Evolutionary conservation across 2,888 invertebrate species (phyloP), one percentile per base, ranked within the genome.

Genomic region (Thymelicus acteon): DNA sequence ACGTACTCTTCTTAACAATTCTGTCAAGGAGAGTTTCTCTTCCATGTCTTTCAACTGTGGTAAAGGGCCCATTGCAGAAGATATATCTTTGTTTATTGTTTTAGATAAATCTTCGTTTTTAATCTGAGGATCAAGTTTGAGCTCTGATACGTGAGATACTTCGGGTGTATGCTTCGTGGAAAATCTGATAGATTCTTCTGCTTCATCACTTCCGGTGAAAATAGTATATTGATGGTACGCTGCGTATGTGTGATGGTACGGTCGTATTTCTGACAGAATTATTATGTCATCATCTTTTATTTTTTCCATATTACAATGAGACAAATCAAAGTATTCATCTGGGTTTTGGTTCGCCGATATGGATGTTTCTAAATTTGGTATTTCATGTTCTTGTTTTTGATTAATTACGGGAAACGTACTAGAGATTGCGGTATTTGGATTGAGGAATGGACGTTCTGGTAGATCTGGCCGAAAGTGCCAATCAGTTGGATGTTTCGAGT

Each of bases 1-100:
- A 47, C 87, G 79, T 0, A 90, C 85, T 60, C 77, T 78, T 24
- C 68, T 79, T n/a, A 91, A 71, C 47, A 91, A 74, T 69, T 87
- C 82, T 7, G 87, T 82, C 2, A 91, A 78, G 0, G 86, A 72
- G 0, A 86, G 7, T 0, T 73, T 60, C 6, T 77, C 73, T 6
- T 78, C 74, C 19, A 74, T 71, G 0, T 64, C 60, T 7, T 52
- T 64, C 1, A 78, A 8, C 4, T 77, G 72, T 3, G 80, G 80
- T 31, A 80, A 0, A 7, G 77, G 68, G 40, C 65, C 73, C 7
- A 71, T 73, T 37, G 69, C 62, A 37, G 65, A 24, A 8, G 63
- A 48, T 68, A 49, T 62, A n/a, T 60, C 49, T 12, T 60, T 67
- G 37, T 52, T 63, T 31, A 40, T 39, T 13, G 44, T 58, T 10